These are phyloP conservation scores for Elaeidobius kamerunicus DNA, from an alignment of 2,888 invertebrate species.

Conservation along the genomic window DNA sequence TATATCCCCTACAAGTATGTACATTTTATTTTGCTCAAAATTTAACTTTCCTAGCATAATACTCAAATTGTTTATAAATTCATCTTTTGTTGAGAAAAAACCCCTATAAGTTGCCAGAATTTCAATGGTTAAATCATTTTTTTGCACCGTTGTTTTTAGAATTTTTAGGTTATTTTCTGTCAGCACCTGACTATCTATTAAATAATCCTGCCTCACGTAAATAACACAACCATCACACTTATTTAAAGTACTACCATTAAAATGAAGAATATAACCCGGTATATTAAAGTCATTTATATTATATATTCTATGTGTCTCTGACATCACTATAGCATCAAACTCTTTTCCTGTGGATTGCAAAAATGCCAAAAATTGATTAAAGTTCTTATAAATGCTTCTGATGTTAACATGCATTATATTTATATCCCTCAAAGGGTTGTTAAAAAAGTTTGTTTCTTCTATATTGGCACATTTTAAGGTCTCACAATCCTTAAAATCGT, in stretches of 20 bases:
- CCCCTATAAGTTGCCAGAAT: slow-evolving; percentile 15
- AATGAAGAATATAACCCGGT: slow-evolving; percentile 11
- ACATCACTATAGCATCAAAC: slow-evolving; percentile 10
- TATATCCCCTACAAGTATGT: too few relatives aligned
- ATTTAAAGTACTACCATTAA: slow-evolving; percentile 12
- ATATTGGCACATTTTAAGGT: too few relatives aligned
- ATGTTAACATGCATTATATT: too few relatives aligned
- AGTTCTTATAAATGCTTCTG: not conserved
- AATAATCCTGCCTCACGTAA: slow-evolving; percentile 3
- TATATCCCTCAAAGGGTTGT: too few relatives aligned
- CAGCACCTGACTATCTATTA: not conserved
- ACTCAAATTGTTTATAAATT: slow-evolving; percentile 13
- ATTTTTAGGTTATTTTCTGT: slow-evolving; percentile 14
- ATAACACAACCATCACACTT: slow-evolving; percentile 19
- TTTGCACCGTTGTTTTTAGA: slow-evolving; percentile 10
- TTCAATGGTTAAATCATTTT: slow-evolving; percentile 10
- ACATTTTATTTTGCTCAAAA: slow-evolving; percentile 2
- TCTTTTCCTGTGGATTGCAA: slow-evolving; percentile 11
- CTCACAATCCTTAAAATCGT: too few relatives aligned
- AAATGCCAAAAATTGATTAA: slow-evolving; percentile 17
- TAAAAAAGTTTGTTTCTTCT: too few relatives aligned
- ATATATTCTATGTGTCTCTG: slow-evolving; percentile 13
- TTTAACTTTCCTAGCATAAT: not conserved
- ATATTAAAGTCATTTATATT: slow-evolving; percentile 20
- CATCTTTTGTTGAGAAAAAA: slow-evolving; percentile 5